A percentile compares a stretch with the other conserved stretches of the same genome.
Evolutionary conservation across 2,888 invertebrate species (phyloP).

Genomic region (Orchesella flavescens): DNA sequence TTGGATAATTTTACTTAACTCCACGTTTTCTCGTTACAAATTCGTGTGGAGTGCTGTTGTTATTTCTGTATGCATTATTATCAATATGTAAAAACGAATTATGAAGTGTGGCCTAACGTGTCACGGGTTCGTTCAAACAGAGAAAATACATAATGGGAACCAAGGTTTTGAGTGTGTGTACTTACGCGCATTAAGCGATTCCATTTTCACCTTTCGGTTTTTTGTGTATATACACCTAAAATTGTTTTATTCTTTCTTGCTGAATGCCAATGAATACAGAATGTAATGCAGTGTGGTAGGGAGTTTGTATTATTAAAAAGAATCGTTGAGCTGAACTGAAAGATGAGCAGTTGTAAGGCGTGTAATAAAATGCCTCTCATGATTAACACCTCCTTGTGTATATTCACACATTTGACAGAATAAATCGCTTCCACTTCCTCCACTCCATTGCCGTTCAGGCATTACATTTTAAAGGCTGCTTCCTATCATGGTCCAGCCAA

Average conservation of each 20-base stretch:
- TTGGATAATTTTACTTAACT: constrained; percentile 12
- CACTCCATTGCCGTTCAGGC: constrained; percentile 1
- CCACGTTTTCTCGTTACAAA: background rate
- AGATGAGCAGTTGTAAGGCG: constrained; percentile 37
- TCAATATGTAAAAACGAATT: too few relatives aligned
- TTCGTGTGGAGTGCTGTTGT: background rate
- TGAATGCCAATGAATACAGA: too few relatives aligned
- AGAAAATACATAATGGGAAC: too few relatives aligned
- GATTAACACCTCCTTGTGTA: constrained; percentile 35
- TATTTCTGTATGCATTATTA: too few relatives aligned
- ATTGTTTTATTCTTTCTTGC: too few relatives aligned
- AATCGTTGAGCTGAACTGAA: background rate
- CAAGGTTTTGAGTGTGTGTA: too few relatives aligned
- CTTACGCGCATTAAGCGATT: background rate
- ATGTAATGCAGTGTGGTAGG: too few relatives aligned
- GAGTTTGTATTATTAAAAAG: too few relatives aligned
- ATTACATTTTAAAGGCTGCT: background rate
- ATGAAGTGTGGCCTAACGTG: too few relatives aligned
- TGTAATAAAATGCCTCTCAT: constrained; percentile 42
- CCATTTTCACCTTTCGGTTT: constrained; percentile 5
- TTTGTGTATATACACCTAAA: too few relatives aligned
- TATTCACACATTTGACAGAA: constrained; percentile 38
- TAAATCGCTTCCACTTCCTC: constrained; percentile 35
- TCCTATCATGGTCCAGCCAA: background rate
- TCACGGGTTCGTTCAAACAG: too few relatives aligned